phyloP scores from a whole-genome alignment of 2,888 invertebrate species.

The Archips crataeganus region DNA sequence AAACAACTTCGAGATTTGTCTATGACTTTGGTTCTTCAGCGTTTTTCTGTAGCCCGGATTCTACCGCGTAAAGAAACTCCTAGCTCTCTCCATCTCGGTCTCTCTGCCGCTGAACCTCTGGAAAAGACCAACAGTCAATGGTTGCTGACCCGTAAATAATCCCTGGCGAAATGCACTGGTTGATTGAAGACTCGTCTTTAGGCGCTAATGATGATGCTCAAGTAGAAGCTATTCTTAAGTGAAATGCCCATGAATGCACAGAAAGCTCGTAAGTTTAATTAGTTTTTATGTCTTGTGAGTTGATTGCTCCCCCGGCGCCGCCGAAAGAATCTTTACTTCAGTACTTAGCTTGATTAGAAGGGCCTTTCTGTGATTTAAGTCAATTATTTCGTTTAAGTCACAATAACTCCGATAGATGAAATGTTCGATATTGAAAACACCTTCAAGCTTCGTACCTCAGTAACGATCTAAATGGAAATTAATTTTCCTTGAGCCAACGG shows the following conservation, averaged over 20 bases:
- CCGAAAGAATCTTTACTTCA: constrained; percentile 24
- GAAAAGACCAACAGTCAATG: too few species aligned
- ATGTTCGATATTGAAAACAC: constrained; percentile 17
- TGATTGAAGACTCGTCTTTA: too few species aligned
- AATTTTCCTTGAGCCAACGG: constrained; percentile 13
- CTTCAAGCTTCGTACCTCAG: constrained; percentile 6
- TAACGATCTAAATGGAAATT: constrained; percentile 13
- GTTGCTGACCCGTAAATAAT: too few species aligned
- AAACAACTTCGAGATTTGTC: too few species aligned
- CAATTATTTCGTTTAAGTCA: constrained; percentile 12
- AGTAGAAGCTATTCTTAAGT: constrained; percentile 24
- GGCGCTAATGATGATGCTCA: constrained; percentile 33
- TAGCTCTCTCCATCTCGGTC: too few species aligned
- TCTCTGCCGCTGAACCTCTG: too few species aligned
- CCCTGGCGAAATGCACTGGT: too few species aligned
- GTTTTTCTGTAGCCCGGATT: too few species aligned
- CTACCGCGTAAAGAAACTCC: too few species aligned
- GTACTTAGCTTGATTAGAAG: constrained; percentile 34
- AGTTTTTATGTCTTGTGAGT: constrained; percentile 24
- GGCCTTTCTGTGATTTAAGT: constrained; percentile 18
- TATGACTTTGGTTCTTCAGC: too few species aligned
- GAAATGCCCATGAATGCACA: constrained; percentile 8
- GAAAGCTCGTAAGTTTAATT: constrained; percentile 24
- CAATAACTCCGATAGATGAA: not conserved
- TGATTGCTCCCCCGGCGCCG: constrained; percentile 25